Percentiles rank a stretch among this genome's conserved stretches.
Conservation (phyloP, 2,113 vertebrate species). For the Stigmatopora nigra region DNA sequence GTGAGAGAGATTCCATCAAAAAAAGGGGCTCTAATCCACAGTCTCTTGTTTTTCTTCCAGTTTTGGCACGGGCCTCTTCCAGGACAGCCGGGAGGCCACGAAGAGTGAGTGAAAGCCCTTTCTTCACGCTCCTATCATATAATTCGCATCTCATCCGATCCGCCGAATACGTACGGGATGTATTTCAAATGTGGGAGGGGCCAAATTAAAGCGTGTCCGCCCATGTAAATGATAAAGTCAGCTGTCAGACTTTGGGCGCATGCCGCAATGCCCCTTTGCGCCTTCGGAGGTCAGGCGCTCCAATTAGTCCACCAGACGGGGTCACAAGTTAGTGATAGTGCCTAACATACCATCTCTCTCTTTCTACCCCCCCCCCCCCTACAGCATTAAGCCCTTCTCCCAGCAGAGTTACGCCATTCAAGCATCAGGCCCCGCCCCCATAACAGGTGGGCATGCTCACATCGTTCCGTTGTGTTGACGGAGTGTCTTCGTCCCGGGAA, state of each 20-base stretch:
- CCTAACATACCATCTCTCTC: constrained; percentile 46
- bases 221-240: constrained; percentile 43
- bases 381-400: constrained; percentile 91
- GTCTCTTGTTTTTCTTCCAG: constrained; percentile 59
- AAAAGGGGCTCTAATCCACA: background rate
- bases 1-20: background rate
- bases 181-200: constrained; percentile 17
- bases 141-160: constrained; percentile 22
- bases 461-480: constrained; percentile 36
- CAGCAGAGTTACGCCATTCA: constrained; percentile 86
- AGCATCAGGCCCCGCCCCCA: constrained; percentile 71
- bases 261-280: constrained; percentile 26
- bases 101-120: constrained; percentile 79
- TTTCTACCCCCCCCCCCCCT: constrained; percentile 48
- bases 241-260: constrained; percentile 45
- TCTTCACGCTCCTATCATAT: background rate
- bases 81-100: constrained; percentile 80
- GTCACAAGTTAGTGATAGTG: constrained; percentile 39
- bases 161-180: constrained; percentile 32
- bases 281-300: constrained; percentile 46
- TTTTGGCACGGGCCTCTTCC: constrained; percentile 88
- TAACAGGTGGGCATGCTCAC: constrained; percentile 76
- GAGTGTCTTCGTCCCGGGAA: constrained; percentile 26
- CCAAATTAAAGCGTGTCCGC: constrained; percentile 39
- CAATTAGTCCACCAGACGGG: constrained; percentile 53